Base-by-base conservation (phyloP, 2,888 invertebrate genomes). In the Platypus cylindrus region DNA sequence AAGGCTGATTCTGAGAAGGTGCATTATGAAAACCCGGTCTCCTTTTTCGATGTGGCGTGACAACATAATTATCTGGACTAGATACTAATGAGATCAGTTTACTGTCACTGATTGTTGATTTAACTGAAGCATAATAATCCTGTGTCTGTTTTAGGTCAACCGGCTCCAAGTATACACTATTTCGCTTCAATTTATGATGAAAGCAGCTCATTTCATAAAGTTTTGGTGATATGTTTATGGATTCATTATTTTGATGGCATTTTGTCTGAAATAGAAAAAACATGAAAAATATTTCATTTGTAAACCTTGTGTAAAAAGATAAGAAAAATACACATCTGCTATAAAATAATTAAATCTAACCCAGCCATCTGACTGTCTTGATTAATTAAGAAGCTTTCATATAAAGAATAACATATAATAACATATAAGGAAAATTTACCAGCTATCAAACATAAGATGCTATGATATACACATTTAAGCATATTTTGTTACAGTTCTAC, bases 21-120 rank as follows among this genome's bases (percentile, higher is more conserved):
- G 85, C 80, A 54, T 85, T 85, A 58, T 85, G 84, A 52, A 87
- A 87, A 32, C 86, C 86, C 1, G 85, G 85, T 56, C 85, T 68
- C 57, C 86, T 68, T 64, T 86, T 87, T 49, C 86, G 67, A 64
- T 86, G 85, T 8, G 86, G 86, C 18, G 85, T 86, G 14, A 87
- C 86, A 25, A 86, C 84, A 54, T 85, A 86, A 58, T 83, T 83
- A 31, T 72, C 71, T 1, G 83, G 81, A 37, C 81, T 78, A 53
- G 77, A 78, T 31, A 78, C 77, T 29, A 80, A 66, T 34, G 74
- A 71, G 59, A 75, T 71, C 36, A 78, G 61, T 47, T 79, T 77
- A 49, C 73, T 74, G 45, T 81, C 81, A 9, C 54, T 56, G 33
- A 60, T 56, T 11, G 78, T 75, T 22, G 78, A 71, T 53, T 74